Evolutionary conservation across 1,140 invertebrate genomes (phyloP), one percentile per base, ranked within the genome.

Genomic region (Nasonia longicornis): DNA sequence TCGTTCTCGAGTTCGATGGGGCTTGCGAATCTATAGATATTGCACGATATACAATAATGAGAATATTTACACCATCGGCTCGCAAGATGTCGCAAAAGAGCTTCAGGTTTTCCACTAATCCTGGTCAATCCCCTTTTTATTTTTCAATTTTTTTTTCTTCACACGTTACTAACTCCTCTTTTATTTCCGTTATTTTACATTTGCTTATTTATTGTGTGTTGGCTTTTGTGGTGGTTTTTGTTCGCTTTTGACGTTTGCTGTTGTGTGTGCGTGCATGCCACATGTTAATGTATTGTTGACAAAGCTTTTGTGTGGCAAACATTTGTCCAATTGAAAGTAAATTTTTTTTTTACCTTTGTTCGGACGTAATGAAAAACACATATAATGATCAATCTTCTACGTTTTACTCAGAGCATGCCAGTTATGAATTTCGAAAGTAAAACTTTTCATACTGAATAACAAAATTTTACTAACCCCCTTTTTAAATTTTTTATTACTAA

Each of bases 211-310:
- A 82, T 80, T 77, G 29, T 79, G 35, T 67, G 45, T 79, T 79
- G 14, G 77, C 72, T 82, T 82, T 72, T 79, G 48, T 22, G 31
- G 42, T 42, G 81, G 7, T 82, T 69, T 42, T 38, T 72, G 77
- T 80, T 82, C 72, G 86, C 85, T 84, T 86, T 85, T 77, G 73
- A 84, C 87, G 87, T 88, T 88, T 71, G 83, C 85, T 86, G 84
- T 88, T 86, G 86, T 87, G 64, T 87, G 87, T 87, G 87, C 85
- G 87, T 86, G 87, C 85, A 87, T 87, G 86, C 79, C 79, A 38
- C 78, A 11, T 75, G 63, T 75, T 70, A 48, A 72, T 81, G 80
- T 77, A 73, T 71, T 72, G 31, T 52, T 69, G 67, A 63, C 29
- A 26, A 67, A 16, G 22, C 38, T 80, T 69, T 80, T 48, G 64